Evolutionary conservation across 1,140 invertebrate species (phyloP).

Genomic region (Xylocopa sonorina): DNA sequence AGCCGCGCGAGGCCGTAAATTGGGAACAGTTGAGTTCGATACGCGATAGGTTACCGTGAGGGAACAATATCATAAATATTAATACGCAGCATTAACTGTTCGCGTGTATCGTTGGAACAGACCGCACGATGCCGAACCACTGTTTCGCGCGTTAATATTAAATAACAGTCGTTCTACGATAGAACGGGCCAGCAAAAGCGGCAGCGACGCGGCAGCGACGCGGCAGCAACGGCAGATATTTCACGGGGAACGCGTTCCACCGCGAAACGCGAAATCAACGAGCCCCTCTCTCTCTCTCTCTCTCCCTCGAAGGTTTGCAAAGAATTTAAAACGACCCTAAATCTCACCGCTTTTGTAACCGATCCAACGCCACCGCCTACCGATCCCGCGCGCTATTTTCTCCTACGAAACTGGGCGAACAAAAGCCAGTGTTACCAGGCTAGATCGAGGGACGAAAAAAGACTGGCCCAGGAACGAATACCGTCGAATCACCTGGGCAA

Average conservation of each 20-base stretch:
- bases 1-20: neutral
- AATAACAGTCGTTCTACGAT: conserved; percentile 32
- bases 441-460: conserved; percentile 23
- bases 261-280: neutral
- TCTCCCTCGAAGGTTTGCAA: conserved; percentile 2
- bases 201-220: neutral
- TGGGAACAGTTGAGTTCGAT: conserved; percentile 9
- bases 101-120: conserved; percentile 28
- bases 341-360: conserved; percentile 31
- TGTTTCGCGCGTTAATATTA: conserved; percentile 28
- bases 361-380: conserved; percentile 13
- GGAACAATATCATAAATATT: conserved; percentile 41
- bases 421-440: conserved; percentile 40
- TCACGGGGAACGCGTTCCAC: neutral
- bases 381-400: conserved; percentile 29
- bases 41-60: conserved; percentile 8
- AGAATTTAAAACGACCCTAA: conserved; percentile 38
- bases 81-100: conserved; percentile 32
- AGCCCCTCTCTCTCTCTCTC: neutral
- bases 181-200: neutral
- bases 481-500: conserved; percentile 74
- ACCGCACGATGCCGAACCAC: neutral
- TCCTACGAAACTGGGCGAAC: conserved; percentile 43
- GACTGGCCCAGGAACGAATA: conserved; percentile 33
- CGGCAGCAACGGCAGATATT: conserved; percentile 3